Conservation (phyloP, 2,888 invertebrate genomes). For the Aphodius sticticus region DNA sequence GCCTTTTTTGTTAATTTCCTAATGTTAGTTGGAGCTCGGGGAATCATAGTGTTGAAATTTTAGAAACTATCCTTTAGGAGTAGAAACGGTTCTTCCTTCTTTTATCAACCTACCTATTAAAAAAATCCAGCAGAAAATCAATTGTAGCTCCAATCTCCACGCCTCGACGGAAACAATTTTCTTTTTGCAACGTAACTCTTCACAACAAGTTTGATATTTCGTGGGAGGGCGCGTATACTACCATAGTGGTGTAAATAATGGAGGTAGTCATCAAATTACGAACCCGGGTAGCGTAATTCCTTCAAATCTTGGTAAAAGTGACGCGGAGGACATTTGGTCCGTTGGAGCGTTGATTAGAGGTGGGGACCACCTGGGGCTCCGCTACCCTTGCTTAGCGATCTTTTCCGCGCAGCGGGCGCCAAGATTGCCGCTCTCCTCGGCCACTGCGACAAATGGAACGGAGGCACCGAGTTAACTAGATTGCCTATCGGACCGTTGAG, state of each 20-base stretch:
- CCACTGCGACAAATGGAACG: constrained; percentile 49
- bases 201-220: not conserved
- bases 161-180: no score
- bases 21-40: not conserved
- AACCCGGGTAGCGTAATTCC: constrained; percentile 36
- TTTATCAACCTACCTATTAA: no score
- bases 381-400: constrained; percentile 47
- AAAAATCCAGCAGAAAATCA: no score
- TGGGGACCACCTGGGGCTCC: constrained; percentile 46
- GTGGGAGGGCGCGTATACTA: not conserved
- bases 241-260: constrained; percentile 14
- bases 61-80: no score
- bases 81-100: no score
- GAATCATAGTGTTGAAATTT: not conserved
- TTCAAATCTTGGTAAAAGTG: constrained; percentile 30
- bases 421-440: constrained; percentile 43
- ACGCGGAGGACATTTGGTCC: constrained; percentile 12
- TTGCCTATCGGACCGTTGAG: constrained; percentile 49
- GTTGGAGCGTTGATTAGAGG: constrained; percentile 37
- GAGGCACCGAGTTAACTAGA: constrained; percentile 50
- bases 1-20: not conserved
- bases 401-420: constrained; percentile 47
- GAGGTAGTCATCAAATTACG: constrained; percentile 30
- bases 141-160: no score
- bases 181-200: not conserved